Percentiles rank a stretch among this genome's conserved stretches.
These are phyloP conservation scores for Drosophila jambulina DNA, from an alignment of 1,140 invertebrate genomes.

Conservation along the genomic window DNA sequence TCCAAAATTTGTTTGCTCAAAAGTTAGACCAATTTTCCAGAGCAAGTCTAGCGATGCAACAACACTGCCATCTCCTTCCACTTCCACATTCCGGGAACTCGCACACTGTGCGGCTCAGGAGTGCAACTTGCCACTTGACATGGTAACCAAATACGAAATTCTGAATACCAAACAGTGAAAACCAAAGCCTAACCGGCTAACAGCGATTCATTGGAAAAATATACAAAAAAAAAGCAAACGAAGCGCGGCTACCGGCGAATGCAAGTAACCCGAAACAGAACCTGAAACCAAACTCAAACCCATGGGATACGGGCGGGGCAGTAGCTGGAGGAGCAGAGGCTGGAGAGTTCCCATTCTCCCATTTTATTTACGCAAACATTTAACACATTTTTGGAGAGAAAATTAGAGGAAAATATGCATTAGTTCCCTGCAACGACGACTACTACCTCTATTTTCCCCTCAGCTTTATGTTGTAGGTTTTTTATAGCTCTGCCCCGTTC, in stretches of 20 bases:
- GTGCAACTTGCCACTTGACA: conserved; percentile 68
- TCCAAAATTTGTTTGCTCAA: conserved; percentile 42
- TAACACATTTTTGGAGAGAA: conserved; percentile 79
- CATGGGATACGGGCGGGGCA: conserved; percentile 29
- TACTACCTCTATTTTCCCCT: conserved; percentile 22
- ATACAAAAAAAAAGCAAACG: conserved; percentile 59
- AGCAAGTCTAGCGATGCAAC: conserved; percentile 37
- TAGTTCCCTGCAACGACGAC: conserved; percentile 61
- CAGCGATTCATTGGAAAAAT: conserved; percentile 52
- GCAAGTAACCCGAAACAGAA: conserved; percentile 62
- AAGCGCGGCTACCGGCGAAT: conserved; percentile 64
- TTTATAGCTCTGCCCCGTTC: conserved; percentile 49
- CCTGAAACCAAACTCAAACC: conserved; percentile 13
- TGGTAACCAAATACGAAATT: conserved; percentile 74
- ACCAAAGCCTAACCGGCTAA: conserved; percentile 58
- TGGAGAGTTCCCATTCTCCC: conserved; percentile 32
- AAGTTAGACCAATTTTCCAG: conserved; percentile 46
- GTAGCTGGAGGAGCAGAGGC: conserved; percentile 4
- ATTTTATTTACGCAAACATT: conserved; percentile 78
- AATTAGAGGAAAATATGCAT: conserved; percentile 67
- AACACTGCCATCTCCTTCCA: neutral
- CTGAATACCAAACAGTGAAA: conserved; percentile 41
- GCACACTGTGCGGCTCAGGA: conserved; percentile 24
- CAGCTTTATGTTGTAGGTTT: conserved; percentile 39
- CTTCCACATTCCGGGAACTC: conserved; percentile 63